Conservation (phyloP, 2,113 vertebrate species). For the Australoheros scitulus region DNA sequence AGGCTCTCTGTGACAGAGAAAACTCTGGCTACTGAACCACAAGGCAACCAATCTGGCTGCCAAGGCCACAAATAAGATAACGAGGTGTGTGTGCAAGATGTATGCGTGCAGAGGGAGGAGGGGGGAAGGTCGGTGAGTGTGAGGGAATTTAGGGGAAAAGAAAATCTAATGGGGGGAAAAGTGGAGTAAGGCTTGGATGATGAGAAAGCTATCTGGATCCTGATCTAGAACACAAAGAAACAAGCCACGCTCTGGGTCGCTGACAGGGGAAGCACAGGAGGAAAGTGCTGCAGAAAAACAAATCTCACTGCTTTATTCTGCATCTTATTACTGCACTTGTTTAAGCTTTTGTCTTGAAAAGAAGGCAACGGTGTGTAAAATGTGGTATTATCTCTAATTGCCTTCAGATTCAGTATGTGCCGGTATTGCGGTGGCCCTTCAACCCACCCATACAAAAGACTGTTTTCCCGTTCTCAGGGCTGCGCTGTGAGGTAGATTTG, state of each 20-base stretch:
- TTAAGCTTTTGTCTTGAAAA: slow-evolving; percentile 67
- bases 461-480: slow-evolving; percentile 58
- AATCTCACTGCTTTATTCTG: slow-evolving; percentile 37
- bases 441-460: slow-evolving; percentile 47
- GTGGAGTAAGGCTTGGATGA: slow-evolving; percentile 73
- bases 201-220: slow-evolving; percentile 71
- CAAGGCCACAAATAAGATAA: slow-evolving; percentile 80
- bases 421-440: slow-evolving; percentile 51
- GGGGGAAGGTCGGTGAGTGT: slow-evolving; percentile 53
- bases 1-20: slow-evolving; percentile 65
- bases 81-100: slow-evolving; percentile 75
- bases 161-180: slow-evolving; percentile 73
- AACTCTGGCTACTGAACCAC: slow-evolving; percentile 73
- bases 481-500: slow-evolving; percentile 65
- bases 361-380: slow-evolving; percentile 71
- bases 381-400: slow-evolving; percentile 75
- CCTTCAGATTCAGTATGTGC: slow-evolving; percentile 59
- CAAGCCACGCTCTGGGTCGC: slow-evolving; percentile 61
- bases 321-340: slow-evolving; percentile 76
- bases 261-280: slow-evolving; percentile 55
- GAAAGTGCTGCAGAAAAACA: slow-evolving; percentile 62
- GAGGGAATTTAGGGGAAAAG: slow-evolving; percentile 75
- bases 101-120: slow-evolving; percentile 53
- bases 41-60: slow-evolving; percentile 74
- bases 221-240: slow-evolving; percentile 67